These are phyloP conservation scores for Harpalus rubripes DNA, from an alignment of 2,888 invertebrate genomes.

Conservation along the genomic window DNA sequence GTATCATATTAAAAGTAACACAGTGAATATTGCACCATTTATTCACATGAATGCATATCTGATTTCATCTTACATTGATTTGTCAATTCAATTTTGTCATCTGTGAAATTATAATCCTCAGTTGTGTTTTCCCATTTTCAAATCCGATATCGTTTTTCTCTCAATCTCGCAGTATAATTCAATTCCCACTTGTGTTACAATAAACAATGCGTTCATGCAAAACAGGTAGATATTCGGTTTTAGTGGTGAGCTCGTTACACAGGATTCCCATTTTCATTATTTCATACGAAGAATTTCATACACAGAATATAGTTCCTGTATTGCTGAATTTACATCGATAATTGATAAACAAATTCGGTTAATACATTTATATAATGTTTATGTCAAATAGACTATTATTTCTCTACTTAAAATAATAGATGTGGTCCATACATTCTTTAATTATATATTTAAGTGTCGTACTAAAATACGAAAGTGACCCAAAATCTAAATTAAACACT, in stretches of 20 bases:
- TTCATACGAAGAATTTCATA: neutral
- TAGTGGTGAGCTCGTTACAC: neutral
- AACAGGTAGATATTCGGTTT: slow-evolving; percentile 20
- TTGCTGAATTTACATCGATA: neutral
- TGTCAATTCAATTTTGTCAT: slow-evolving; percentile 53
- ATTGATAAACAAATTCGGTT: neutral
- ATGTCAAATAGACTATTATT: too few relatives aligned
- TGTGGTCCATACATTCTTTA: too few relatives aligned
- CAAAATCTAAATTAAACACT: too few relatives aligned
- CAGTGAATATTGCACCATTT: neutral
- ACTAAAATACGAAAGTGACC: too few relatives aligned
- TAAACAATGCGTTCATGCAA: slow-evolving; percentile 39
- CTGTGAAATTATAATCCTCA: slow-evolving; percentile 46
- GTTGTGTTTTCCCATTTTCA: slow-evolving; percentile 45
- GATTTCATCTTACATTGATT: slow-evolving; percentile 53
- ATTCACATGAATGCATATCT: slow-evolving; percentile 38
- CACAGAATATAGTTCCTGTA: neutral
- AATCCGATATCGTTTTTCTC: slow-evolving; percentile 47
- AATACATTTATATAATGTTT: neutral
- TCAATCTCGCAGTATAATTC: slow-evolving; percentile 43
- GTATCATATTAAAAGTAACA: neutral
- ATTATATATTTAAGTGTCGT: too few relatives aligned
- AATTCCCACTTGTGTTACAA: slow-evolving; percentile 47
- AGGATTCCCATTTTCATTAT: neutral
- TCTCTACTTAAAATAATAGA: too few relatives aligned